These are phyloP conservation scores for Meteorus colon DNA, from an alignment of 2,888 invertebrate species.

Conservation along the genomic window DNA sequence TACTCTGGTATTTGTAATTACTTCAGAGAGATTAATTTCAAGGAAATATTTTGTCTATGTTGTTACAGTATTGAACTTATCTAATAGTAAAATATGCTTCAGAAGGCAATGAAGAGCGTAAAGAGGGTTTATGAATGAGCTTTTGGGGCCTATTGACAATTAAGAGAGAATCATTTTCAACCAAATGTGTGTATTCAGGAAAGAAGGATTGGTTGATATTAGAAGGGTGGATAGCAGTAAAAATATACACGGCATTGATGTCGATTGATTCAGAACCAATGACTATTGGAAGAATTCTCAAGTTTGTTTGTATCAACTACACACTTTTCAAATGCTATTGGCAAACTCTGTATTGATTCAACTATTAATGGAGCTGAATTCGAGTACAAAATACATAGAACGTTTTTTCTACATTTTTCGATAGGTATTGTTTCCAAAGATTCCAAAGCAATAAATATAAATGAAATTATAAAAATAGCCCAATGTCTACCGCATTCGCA, in stretches of 20 bases:
- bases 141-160: not conserved
- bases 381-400: not conserved
- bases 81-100: not conserved
- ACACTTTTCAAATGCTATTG: not conserved
- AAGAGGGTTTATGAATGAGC: not conserved
- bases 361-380: slow-evolving; percentile 3
- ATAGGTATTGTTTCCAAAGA: not conserved
- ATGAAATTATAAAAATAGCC: no score
- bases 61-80: not conserved
- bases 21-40: no score
- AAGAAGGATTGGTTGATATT: not conserved
- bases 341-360: slow-evolving; percentile 1
- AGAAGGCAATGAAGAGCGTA: not conserved
- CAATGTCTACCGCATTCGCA: no score
- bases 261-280: not conserved
- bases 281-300: not conserved
- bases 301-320: not conserved
- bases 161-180: not conserved
- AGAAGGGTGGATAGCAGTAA: not conserved
- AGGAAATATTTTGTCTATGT: no score
- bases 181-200: not conserved
- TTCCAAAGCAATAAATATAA: not conserved
- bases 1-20: no score
- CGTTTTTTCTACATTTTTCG: not conserved
- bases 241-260: not conserved